phyloP scores from a whole-genome alignment of 2,113 vertebrate genomes.

The Cettia cetti region DNA sequence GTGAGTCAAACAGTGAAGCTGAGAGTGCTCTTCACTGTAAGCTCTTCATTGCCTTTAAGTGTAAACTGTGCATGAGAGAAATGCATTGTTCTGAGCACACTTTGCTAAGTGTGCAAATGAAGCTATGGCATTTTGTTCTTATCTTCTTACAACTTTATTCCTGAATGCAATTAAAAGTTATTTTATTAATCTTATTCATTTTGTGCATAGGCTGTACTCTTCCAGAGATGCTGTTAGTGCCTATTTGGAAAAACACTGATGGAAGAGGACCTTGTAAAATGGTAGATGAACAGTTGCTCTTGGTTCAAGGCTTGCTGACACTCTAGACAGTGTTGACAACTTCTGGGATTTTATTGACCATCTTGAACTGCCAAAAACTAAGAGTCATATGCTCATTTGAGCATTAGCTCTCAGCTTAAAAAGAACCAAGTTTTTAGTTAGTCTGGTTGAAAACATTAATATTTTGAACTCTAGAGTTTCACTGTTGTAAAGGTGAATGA shows the following conservation, averaged over 20 bases:
- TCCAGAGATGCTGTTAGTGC: not conserved
- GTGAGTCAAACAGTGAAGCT: not conserved
- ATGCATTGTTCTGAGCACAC: not conserved
- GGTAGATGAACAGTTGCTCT: not conserved
- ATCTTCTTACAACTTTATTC: not conserved
- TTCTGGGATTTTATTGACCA: not conserved
- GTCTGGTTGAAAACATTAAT: not conserved
- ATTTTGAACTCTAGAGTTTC: not conserved
- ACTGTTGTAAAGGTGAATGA: not conserved
- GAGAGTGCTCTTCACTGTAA: not conserved
- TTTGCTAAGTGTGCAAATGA: not conserved
- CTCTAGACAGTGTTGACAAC: not conserved
- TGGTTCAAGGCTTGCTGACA: not conserved
- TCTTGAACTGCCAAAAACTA: not conserved
- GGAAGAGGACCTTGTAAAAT: not conserved
- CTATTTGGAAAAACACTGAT: not conserved
- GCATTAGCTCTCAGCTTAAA: not conserved
- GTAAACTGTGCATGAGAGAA: not conserved
- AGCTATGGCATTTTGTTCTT: not conserved
- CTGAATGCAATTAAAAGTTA: not conserved
- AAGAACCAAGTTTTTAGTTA: not conserved
- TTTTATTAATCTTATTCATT: not conserved
- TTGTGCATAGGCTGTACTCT: not conserved
- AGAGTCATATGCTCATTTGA: not conserved
- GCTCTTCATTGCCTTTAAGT: not conserved